phyloP scores from a whole-genome alignment of 2,888 invertebrate genomes.

The Platycnemis pennipes region DNA sequence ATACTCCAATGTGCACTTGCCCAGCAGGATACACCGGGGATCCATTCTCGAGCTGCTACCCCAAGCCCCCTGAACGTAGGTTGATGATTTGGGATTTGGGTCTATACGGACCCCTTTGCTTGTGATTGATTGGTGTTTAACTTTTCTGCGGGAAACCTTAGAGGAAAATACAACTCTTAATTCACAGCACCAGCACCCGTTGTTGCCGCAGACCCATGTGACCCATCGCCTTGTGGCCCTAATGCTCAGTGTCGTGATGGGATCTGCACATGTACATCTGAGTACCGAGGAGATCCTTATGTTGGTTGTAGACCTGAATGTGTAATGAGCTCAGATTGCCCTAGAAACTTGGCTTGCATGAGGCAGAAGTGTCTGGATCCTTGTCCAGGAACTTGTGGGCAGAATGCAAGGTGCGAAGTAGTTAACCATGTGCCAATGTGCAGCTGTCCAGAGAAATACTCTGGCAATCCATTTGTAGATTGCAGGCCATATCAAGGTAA shows the following conservation, averaged over 20 bases:
- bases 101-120: constrained; percentile 77
- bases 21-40: constrained; percentile 85
- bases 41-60: constrained; percentile 83
- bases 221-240: constrained; percentile 88
- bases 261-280: constrained; percentile 74
- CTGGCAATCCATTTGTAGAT: constrained; percentile 77
- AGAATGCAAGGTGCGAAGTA: constrained; percentile 78
- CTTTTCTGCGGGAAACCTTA: background rate
- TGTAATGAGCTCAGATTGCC: constrained; percentile 76
- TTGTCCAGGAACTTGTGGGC: constrained; percentile 83
- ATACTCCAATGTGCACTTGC: constrained; percentile 81
- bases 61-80: constrained; percentile 77
- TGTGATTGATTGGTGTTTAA: constrained; percentile 74
- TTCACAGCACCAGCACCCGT: constrained; percentile 74
- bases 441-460: constrained; percentile 73
- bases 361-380: constrained; percentile 72
- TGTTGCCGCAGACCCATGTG: constrained; percentile 83
- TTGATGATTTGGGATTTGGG: constrained; percentile 75
- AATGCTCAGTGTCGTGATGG: constrained; percentile 76
- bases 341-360: constrained; percentile 72
- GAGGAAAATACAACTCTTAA: background rate
- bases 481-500: constrained; percentile 79
- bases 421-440: constrained; percentile 75
- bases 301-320: constrained; percentile 73
- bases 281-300: constrained; percentile 70